These are phyloP conservation scores for Galerucella pusilla DNA, from an alignment of 2,888 invertebrate genomes.

Conservation along the genomic window DNA sequence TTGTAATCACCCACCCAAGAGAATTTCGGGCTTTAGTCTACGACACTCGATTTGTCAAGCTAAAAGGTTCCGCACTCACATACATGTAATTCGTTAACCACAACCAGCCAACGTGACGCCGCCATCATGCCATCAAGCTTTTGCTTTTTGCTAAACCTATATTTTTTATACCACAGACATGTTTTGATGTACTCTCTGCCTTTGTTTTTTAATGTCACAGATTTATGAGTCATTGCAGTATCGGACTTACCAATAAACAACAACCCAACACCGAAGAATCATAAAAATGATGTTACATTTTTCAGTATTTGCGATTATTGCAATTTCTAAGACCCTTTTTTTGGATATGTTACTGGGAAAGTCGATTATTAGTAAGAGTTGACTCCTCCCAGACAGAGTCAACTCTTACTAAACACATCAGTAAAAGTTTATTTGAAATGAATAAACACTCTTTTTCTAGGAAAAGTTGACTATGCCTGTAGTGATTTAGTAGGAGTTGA, in stretches of 20 bases:
- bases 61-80: conserved; percentile 63
- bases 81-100: conserved; percentile 65
- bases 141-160: conserved; percentile 61
- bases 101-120: conserved; percentile 65
- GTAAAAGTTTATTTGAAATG: too few relatives aligned
- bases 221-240: conserved; percentile 56
- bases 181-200: conserved; percentile 63
- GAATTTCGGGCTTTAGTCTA: conserved; percentile 52
- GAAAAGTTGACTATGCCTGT: too few relatives aligned
- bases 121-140: conserved; percentile 59
- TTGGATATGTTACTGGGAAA: too few relatives aligned
- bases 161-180: conserved; percentile 61
- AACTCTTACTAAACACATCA: too few relatives aligned
- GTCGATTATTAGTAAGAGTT: too few relatives aligned
- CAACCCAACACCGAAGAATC: background rate
- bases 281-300: background rate
- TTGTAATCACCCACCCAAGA: conserved; percentile 62
- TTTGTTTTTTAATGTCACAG: conserved; percentile 62
- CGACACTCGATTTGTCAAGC: conserved; percentile 65
- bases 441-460: too few relatives aligned
- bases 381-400: too few relatives aligned
- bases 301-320: background rate
- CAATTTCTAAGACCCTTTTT: too few relatives aligned
- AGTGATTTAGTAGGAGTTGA: too few relatives aligned
- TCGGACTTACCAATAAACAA: background rate